phyloP scores from a whole-genome alignment of 2,113 vertebrate species.

The Zootoca vivipara region DNA sequence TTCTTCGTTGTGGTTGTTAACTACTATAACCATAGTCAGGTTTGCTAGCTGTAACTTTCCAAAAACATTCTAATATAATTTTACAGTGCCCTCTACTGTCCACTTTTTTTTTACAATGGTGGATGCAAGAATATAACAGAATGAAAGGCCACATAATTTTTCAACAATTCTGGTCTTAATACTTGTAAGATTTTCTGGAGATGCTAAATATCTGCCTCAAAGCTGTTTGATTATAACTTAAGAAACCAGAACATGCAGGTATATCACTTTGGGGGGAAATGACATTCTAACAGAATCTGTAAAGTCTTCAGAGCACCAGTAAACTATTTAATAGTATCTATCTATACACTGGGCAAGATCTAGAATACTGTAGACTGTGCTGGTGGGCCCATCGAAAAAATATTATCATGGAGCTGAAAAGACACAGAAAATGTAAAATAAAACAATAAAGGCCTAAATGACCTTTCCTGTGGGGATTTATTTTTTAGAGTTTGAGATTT shows the following conservation, averaged over 20 bases:
- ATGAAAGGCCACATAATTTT: background rate
- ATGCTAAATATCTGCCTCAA: background rate
- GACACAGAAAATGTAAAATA: too few relatives aligned
- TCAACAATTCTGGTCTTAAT: background rate
- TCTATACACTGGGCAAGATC: too few relatives aligned
- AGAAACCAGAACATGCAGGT: background rate
- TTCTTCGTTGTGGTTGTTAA: background rate
- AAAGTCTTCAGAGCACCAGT: background rate
- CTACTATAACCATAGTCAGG: background rate
- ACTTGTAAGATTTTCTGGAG: background rate
- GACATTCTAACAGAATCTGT: background rate
- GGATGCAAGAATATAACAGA: background rate
- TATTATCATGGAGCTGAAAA: too few relatives aligned
- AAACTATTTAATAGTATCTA: background rate
- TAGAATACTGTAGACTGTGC: too few relatives aligned
- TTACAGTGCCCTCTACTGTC: conserved; percentile 30
- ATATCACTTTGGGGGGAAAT: background rate
- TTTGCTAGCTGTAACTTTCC: background rate
- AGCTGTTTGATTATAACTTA: background rate
- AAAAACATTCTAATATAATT: conserved; percentile 1
- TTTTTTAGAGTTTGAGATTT: too few relatives aligned
- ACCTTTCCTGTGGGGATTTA: too few relatives aligned
- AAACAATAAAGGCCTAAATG: too few relatives aligned
- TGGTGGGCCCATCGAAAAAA: too few relatives aligned
- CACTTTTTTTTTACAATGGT: background rate